Base-by-base conservation (phyloP, 1,140 invertebrate genomes). In the Atopsyche davidsoni region DNA sequence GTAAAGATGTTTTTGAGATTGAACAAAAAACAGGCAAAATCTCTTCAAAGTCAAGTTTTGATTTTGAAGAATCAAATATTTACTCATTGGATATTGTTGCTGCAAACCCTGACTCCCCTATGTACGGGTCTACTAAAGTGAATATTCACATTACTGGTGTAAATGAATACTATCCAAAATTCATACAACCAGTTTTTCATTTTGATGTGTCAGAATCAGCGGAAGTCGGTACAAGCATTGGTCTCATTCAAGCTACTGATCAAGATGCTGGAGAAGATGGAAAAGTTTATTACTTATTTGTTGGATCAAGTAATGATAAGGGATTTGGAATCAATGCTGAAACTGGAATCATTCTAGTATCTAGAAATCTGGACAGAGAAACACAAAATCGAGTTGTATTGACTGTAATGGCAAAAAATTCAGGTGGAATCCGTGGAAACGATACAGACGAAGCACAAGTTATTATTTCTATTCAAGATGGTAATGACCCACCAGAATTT, bases 381-480 rank as follows among this genome's bases (percentile, higher is more conserved):
- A 92, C 89, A 0, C 90, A 94, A 66, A 92, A 88, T 63, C 75
- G 89, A 45, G 89, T 92, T 2, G 85, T 92, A 1, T 69, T 97
- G 3, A 93, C 89, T 0, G 91, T 96, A 0, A 80, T 97, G 75
- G 93, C 93, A 0, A 98, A 97, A 72, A 97, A 98, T 66, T 80
- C 80, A 34, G 93, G 93, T 6, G 88, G 90, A 19, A 93, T 96
- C 51, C 76, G 85, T 31, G 92, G 92, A 6, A 95, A 96, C 68
- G 93, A 97, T 62, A 96, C 92, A 0, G 93, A 96, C 65, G 90
- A 92, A 66, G 92, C 92, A 3, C 89, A 92, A 69, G 87, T 97
- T 0, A 89, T 91, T 19, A 87, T 97, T 46, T 87, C 85, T 1
- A 89, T 96, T 44, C 89, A 95, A 73, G 93, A 96, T 67, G 92